Percentiles rank a stretch among this genome's conserved stretches.
These are phyloP conservation scores for Harpegnathos saltator DNA, from an alignment of 1,140 invertebrate genomes.

Conservation along the genomic window DNA sequence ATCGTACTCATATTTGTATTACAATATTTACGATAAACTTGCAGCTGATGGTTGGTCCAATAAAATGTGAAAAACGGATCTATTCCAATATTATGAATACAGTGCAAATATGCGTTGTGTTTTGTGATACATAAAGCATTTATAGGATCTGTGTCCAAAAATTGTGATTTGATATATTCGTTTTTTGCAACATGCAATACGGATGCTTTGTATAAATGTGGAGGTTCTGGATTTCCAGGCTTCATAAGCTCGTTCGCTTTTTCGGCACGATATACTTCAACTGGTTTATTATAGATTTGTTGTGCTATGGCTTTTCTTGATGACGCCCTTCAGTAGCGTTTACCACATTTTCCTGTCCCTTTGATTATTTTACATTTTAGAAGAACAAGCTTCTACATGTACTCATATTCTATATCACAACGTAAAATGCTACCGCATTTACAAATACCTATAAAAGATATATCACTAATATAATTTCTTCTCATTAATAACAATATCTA, in stretches of 20 bases:
- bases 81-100: constrained; percentile 1
- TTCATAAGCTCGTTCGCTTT: background rate
- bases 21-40: constrained; percentile 4
- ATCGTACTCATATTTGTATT: background rate
- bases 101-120: background rate
- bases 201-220: background rate
- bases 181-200: constrained; percentile 8
- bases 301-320: background rate
- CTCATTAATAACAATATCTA: too few relatives aligned
- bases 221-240: constrained; percentile 6
- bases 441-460: constrained; percentile 17
- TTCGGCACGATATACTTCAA: constrained; percentile 1
- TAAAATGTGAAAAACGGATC: constrained; percentile 12
- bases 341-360: constrained; percentile 19
- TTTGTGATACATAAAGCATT: constrained; percentile 2
- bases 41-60: background rate
- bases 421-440: background rate
- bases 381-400: too few relatives aligned
- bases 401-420: background rate
- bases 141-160: background rate
- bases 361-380: constrained; percentile 10
- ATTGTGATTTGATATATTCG: background rate
- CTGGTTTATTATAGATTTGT: background rate
- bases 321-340: background rate
- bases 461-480: too few relatives aligned